Conservation (phyloP, 2,113 vertebrate species). For the Leucopternis melanops region DNA sequence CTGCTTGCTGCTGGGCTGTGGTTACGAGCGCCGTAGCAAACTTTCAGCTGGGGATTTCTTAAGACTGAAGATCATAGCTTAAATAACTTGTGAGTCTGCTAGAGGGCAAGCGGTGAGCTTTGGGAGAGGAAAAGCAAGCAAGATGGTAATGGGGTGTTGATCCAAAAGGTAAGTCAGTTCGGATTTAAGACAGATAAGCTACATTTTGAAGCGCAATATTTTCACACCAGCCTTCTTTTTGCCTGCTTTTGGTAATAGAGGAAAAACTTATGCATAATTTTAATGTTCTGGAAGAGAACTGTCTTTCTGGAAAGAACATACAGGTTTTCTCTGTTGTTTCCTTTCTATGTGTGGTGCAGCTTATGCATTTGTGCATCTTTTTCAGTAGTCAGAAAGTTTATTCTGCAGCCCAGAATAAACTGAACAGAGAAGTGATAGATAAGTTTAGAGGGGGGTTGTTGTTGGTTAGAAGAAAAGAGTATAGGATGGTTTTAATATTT, state of each 20-base stretch:
- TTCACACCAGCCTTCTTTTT: not conserved
- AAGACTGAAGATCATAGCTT: not conserved
- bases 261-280: not conserved
- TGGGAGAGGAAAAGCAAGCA: not conserved
- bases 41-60: constrained; percentile 4
- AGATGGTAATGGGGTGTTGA: not conserved
- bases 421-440: constrained; percentile 41
- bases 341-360: not conserved
- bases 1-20: constrained; percentile 4
- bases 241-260: not conserved
- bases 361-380: not conserved
- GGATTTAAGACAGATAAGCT: not conserved
- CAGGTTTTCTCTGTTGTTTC: not conserved
- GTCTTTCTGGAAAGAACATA: not conserved
- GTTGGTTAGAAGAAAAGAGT: constrained; percentile 28
- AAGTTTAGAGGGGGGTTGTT: not conserved
- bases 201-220: not conserved
- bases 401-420: constrained; percentile 23
- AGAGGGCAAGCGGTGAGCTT: not conserved
- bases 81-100: not conserved
- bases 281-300: not conserved
- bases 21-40: not conserved
- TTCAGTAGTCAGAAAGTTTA: constrained; percentile 19
- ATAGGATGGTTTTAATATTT: constrained; percentile 73
- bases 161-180: not conserved